These are phyloP conservation scores for Syngnathus scovelli DNA, from an alignment of 2,113 vertebrate genomes.

Conservation along the genomic window DNA sequence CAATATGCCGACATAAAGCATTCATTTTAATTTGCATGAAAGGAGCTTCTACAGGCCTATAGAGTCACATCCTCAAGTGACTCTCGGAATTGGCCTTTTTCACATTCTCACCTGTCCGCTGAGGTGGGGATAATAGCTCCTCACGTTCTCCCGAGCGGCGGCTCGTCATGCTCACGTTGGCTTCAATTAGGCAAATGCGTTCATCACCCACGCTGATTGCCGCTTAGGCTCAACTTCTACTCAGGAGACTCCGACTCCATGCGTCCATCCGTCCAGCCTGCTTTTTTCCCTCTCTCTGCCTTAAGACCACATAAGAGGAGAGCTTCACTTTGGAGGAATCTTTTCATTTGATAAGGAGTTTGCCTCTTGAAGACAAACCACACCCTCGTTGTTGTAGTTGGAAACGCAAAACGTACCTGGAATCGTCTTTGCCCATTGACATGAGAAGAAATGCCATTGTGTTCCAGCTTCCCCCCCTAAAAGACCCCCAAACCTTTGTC, in stretches of 20 bases:
- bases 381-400: not conserved
- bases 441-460: not conserved
- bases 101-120: not conserved
- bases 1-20: too few relatives aligned
- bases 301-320: conserved; percentile 62
- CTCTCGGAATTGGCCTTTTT: not conserved
- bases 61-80: conserved; percentile 14
- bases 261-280: conserved; percentile 46
- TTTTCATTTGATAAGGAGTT: not conserved
- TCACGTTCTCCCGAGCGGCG: conserved; percentile 34
- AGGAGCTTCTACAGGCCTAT: not conserved
- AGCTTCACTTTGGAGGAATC: conserved; percentile 1
- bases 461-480: not conserved
- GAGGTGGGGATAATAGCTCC: conserved; percentile 35
- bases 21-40: too few relatives aligned
- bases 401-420: not conserved
- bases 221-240: conserved; percentile 23
- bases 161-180: conserved; percentile 24
- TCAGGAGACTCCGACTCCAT: conserved; percentile 42
- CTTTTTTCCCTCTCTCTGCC: conserved; percentile 37
- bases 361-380: not conserved
- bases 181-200: conserved; percentile 57
- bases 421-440: not conserved
- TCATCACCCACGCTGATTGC: conserved; percentile 46
- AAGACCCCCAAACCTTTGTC: too few relatives aligned